Percentiles rank a stretch among this genome's conserved stretches.
Conservation (phyloP, 1,140 invertebrate species). For the Apis cerana region DNA sequence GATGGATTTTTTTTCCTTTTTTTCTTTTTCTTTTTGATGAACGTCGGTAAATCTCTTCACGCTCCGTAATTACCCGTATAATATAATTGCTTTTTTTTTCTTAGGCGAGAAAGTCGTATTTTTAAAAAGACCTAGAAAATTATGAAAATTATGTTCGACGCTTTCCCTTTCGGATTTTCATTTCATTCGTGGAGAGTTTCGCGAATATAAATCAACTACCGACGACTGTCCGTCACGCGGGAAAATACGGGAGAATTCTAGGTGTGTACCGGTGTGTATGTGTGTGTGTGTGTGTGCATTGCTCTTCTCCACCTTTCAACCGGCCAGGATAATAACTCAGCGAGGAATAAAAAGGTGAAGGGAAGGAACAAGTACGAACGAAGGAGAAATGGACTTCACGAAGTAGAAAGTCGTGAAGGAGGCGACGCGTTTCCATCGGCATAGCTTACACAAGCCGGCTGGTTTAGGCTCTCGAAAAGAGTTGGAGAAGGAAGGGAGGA, state of each 20-base stretch:
- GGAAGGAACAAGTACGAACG: not conserved
- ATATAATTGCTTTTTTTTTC: no score
- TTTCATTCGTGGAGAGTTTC: no score
- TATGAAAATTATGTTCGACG: not conserved
- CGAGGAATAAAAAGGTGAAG: not conserved
- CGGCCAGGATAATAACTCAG: constrained; percentile 5
- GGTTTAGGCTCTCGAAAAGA: constrained; percentile 55
- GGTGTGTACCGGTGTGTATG: not conserved
- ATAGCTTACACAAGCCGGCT: constrained; percentile 41
- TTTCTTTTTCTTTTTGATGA: no score
- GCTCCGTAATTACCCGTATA: no score
- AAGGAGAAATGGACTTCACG: constrained; percentile 1
- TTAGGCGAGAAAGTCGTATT: not conserved
- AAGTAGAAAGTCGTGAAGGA: constrained; percentile 18
- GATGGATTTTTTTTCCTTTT: no score
- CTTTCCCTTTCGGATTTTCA: not conserved
- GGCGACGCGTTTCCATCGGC: constrained; percentile 22
- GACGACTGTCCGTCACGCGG: not conserved
- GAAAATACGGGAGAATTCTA: not conserved
- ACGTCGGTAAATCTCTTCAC: no score
- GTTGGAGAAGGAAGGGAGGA: constrained; percentile 17
- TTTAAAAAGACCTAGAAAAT: not conserved
- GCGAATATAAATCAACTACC: no score
- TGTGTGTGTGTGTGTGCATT: not conserved
- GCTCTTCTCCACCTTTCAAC: not conserved